Percentiles rank a stretch among this genome's conserved stretches.
Conservation (phyloP, 2,888 invertebrate genomes). For the Pandemis cinnamomeana region DNA sequence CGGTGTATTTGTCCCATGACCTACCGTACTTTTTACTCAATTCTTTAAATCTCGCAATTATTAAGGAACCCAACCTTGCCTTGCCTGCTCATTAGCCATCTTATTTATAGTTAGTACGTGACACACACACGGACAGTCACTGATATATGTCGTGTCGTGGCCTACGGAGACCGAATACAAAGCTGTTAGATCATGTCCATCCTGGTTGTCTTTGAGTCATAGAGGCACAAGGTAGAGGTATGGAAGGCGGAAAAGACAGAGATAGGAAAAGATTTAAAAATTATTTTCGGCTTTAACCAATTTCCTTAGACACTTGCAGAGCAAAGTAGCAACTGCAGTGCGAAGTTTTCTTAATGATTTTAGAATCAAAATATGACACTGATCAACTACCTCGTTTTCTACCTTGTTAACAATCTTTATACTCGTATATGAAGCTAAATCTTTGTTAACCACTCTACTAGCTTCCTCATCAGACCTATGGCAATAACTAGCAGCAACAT, state of each 20-base stretch:
- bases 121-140: constrained; percentile 23
- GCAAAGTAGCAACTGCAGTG: not conserved
- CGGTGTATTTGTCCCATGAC: not conserved
- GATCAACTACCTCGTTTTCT: not conserved
- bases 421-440: not conserved
- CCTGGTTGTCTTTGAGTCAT: constrained; percentile 22
- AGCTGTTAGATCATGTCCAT: constrained; percentile 18
- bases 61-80: constrained; percentile 2
- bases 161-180: constrained; percentile 28
- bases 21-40: not conserved
- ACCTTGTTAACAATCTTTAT: not conserved
- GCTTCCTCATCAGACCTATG: not conserved
- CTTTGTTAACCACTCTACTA: not conserved
- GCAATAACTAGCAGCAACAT: not conserved
- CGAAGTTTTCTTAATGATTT: not conserved
- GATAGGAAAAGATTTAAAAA: not conserved
- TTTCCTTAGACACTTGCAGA: not conserved
- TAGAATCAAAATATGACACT: not conserved
- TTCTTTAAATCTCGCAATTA: not conserved
- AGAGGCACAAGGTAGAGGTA: not conserved
- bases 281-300: not conserved
- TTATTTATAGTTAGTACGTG: constrained; percentile 40
- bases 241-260: too few relatives aligned
- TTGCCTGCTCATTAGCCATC: constrained; percentile 32
- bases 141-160: constrained; percentile 40